Evolutionary conservation across 1,140 invertebrate species (phyloP).

Genomic region (Calliphora vicina): DNA sequence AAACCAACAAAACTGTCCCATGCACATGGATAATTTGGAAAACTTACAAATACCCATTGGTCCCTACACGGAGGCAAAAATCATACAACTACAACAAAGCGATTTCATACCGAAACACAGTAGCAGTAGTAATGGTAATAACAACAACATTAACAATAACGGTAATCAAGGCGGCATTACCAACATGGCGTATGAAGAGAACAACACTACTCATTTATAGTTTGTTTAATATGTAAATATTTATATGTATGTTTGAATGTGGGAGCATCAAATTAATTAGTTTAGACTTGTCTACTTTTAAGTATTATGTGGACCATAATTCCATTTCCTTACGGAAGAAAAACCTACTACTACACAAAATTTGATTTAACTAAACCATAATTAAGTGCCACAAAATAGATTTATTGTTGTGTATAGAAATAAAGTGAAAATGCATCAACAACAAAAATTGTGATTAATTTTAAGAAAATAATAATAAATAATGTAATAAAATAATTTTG

Average conservation of each 20-base stretch:
- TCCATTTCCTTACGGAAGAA: not conserved
- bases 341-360: not conserved
- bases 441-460: not conserved
- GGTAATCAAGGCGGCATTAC: slow-evolving; percentile 40
- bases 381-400: not conserved
- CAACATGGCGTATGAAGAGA: slow-evolving; percentile 56
- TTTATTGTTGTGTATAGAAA: not conserved
- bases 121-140: slow-evolving; percentile 17
- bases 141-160: not conserved
- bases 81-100: slow-evolving; percentile 59
- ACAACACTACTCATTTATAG: slow-evolving; percentile 57
- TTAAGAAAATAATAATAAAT: not conserved
- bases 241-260: no score
- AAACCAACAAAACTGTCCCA: slow-evolving; percentile 3
- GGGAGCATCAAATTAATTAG: not conserved
- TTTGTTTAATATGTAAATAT: no score
- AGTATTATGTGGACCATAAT: not conserved
- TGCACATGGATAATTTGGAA: slow-evolving; percentile 51
- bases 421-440: not conserved
- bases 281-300: not conserved
- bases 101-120: slow-evolving; percentile 48
- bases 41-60: slow-evolving; percentile 56
- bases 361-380: not conserved
- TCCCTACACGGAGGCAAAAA: slow-evolving; percentile 49
- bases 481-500: not conserved